A percentile compares a stretch with the other conserved stretches of the same genome.
phyloP scores from a whole-genome alignment of 2,888 invertebrate species.

The Thymelicus acteon region DNA sequence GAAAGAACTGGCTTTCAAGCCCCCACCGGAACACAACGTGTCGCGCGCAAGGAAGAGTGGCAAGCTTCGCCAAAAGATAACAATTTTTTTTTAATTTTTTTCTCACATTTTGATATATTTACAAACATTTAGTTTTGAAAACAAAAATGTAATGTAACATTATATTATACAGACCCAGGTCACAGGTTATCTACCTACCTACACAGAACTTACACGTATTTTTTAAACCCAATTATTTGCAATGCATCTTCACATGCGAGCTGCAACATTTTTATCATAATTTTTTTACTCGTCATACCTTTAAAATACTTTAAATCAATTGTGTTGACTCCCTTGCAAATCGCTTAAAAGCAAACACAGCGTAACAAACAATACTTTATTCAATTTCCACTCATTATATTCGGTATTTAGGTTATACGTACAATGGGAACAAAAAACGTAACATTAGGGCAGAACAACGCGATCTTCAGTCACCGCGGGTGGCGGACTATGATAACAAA shows the following conservation, averaged over 20 bases:
- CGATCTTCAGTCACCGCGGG: conserved; percentile 59
- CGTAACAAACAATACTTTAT: conserved; percentile 51
- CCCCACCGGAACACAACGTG: too few relatives aligned
- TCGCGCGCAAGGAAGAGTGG: too few relatives aligned
- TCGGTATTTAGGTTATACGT: conserved; percentile 33
- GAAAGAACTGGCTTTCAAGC: too few relatives aligned
- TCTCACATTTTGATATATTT: too few relatives aligned
- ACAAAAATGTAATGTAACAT: too few relatives aligned
- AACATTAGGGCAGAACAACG: conserved; percentile 45
- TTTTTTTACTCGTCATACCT: not conserved
- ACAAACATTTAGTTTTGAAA: too few relatives aligned
- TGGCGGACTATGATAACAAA: conserved; percentile 49
- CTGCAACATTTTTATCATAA: conserved; percentile 4
- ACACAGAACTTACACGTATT: too few relatives aligned
- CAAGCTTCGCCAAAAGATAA: too few relatives aligned
- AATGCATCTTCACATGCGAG: not conserved
- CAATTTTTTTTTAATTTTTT: too few relatives aligned
- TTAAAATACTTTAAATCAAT: not conserved
- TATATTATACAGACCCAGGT: too few relatives aligned
- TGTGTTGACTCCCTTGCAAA: conserved; percentile 20
- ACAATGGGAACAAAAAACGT: conserved; percentile 55
- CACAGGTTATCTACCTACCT: too few relatives aligned
- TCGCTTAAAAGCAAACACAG: conserved; percentile 23
- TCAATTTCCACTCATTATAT: conserved; percentile 67
- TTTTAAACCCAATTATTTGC: too few relatives aligned